Evolutionary conservation across 2,797 vertebrate species (phyloP), one percentile per base, ranked within the genome.

Genomic region (Taeniopygia guttata): DNA sequence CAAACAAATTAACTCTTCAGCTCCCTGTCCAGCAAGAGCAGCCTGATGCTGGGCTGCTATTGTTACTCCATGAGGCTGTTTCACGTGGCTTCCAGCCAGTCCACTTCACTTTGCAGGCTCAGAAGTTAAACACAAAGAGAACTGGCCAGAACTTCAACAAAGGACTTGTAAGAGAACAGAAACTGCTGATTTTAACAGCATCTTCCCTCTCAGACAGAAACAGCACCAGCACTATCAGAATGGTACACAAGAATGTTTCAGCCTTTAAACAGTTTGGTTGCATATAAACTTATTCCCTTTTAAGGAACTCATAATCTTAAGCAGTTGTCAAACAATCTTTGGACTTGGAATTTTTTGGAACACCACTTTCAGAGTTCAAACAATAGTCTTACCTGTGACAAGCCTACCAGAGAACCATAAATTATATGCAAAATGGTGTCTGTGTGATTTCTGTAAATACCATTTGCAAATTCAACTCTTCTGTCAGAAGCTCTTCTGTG

Each of bases 1-100:
- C 92, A 96, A 97, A 96, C 85, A 83, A 49, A 60, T 97, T 98
- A 97, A 98, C 98, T 91, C 97, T 80, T 97, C 84, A 92, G 51
- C 81, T 96, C 73, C 97, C 94, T 68, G 43, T 7, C 84, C 84
- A 91, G 85, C 26, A 16, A 40, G 48, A 91, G 74, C 3, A 6
- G 93, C 66, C 59, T 51, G 85, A 54, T 32, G 67, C 60, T 67
- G 59, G 59, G 60, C 90, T 84, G 79, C 67, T 79, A 3, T 73
- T 84, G 89, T 78, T 90, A 82, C 34, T 86, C 69, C 70, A 54
- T 2, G 38, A 0, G 40, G 79, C 62, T 86, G 73, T 67, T 93
- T 27, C 83, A 69, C 3, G 17, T 84, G 94, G 93, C 87, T 86
- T 81, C 73, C 60, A 74, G 91, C 94, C 92, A 93, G 84, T 16